Evolutionary conservation across 2,113 vertebrate species (phyloP).

Genomic region (Propithecus coquereli): DNA sequence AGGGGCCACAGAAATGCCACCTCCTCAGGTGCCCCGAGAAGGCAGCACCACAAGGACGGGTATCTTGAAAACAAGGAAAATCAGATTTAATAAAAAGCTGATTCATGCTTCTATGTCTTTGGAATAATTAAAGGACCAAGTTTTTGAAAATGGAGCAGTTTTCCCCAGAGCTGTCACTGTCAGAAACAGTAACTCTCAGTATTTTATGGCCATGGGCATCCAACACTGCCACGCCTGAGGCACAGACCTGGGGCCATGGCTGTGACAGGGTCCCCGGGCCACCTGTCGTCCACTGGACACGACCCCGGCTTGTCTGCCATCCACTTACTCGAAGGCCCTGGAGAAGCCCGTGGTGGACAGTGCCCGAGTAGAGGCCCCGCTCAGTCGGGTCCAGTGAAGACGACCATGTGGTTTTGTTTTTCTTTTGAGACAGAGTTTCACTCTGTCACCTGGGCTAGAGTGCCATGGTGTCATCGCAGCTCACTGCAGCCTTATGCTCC

Average conservation of each 20-base stretch:
- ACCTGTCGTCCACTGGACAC: no score
- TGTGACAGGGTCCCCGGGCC: neutral
- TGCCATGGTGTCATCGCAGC: no score
- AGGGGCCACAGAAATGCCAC: no score
- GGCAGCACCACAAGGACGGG: neutral
- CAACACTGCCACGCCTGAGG: accelerated
- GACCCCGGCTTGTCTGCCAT: accelerated
- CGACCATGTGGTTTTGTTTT: neutral
- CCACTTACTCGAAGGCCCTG: accelerated
- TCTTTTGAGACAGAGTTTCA: no score
- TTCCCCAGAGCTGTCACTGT: neutral
- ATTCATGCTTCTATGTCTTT: accelerated
- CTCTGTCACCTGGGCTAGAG: no score
- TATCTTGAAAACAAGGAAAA: neutral
- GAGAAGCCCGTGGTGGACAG: neutral
- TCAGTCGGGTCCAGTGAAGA: no score
- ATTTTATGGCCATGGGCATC: accelerated
- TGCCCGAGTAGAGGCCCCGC: no score
- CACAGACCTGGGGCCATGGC: neutral
- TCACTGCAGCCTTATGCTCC: no score
- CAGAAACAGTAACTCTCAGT: neutral
- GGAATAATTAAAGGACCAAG: neutral
- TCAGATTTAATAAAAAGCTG: neutral
- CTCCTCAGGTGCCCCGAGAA: no score
- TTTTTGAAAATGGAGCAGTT: neutral